Base-by-base conservation (phyloP, 2,113 vertebrate species). In the Mustelus asterias region DNA sequence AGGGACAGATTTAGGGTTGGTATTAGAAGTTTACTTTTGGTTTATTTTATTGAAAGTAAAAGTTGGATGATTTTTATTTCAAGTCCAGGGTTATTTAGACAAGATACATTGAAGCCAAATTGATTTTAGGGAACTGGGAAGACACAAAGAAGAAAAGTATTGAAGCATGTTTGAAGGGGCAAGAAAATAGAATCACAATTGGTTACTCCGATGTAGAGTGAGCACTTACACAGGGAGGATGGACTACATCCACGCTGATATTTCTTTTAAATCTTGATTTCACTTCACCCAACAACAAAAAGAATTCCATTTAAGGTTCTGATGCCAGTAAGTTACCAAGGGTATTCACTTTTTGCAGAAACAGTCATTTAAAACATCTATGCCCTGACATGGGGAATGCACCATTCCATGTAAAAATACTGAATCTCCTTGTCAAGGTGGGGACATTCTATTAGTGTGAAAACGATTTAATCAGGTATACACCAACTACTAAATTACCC, bases 41-140 rank as follows among this genome's bases (percentile, higher is more conserved):
- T 41, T 86, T 89, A 88, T 88, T 54, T 88, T 58, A 88, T 88
- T 48, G 58, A 89, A 89, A 11, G 86, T 10, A 89, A 89, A 89
- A 89, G 86, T 89, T 89, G 58, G 11, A 33, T 89, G 48, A 70
- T 33, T 76, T 76, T 89, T 58, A 86, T 24, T 13, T 60, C 86
- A 89, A 89, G 86, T 60, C 26, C 58, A 89, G 41, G 86, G 72
- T 76, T 33, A 76, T 76, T 1, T 76, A 76, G 29, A 76, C 29
- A 67, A 29, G 48, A 89, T 89, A 29, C 86, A 89, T 0, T 58
- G 48, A 26, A 89, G 86, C 8, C 26, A 33, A 58, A 89, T 60
- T 60, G 26, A 89, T 58, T 24, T 58, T 26, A 33, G 86, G 33
- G 54, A 89, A 89, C 58, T 58, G 13, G 54, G 60, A 14, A 60